phyloP scores from a whole-genome alignment of 2,888 invertebrate species.

The Anthrax anthrax region DNA sequence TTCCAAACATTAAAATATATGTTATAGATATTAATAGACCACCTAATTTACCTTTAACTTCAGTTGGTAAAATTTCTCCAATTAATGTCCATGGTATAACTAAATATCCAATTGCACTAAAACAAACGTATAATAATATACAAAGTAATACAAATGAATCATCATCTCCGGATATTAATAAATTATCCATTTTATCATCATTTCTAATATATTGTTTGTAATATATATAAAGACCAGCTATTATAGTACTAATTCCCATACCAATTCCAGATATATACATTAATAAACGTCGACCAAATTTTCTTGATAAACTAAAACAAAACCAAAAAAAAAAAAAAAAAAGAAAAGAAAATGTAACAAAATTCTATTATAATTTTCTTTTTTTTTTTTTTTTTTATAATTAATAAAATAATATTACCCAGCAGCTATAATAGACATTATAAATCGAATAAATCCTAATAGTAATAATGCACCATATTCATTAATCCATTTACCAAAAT shows the following conservation, averaged over 20 bases:
- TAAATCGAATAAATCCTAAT: slow-evolving; percentile 28
- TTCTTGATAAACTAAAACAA: slow-evolving; percentile 28
- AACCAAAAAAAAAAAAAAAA: not conserved
- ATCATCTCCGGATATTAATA: slow-evolving; percentile 1
- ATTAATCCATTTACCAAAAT: slow-evolving; percentile 13
- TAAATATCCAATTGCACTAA: slow-evolving; percentile 39
- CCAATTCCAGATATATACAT: slow-evolving; percentile 39
- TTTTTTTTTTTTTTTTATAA: no score
- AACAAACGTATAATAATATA: slow-evolving; percentile 38
- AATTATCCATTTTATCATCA: not conserved
- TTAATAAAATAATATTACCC: slow-evolving; percentile 13
- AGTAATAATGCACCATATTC: slow-evolving; percentile 16
- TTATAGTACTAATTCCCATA: slow-evolving; percentile 34
- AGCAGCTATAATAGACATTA: slow-evolving; percentile 38
- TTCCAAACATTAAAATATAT: slow-evolving; percentile 40
- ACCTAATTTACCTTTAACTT: slow-evolving; percentile 37
- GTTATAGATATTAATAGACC: slow-evolving; percentile 39
- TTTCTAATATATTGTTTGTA: slow-evolving; percentile 6
- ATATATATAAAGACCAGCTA: slow-evolving; percentile 12
- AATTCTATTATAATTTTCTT: no score
- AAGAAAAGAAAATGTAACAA: no score
- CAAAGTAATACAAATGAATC: slow-evolving; percentile 34
- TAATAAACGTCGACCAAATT: slow-evolving; percentile 36
- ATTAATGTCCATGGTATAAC: slow-evolving; percentile 46
- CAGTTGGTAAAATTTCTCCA: slow-evolving; percentile 19